Base-by-base conservation (phyloP, 2,888 invertebrate species). In the Macrophya alboannulata region DNA sequence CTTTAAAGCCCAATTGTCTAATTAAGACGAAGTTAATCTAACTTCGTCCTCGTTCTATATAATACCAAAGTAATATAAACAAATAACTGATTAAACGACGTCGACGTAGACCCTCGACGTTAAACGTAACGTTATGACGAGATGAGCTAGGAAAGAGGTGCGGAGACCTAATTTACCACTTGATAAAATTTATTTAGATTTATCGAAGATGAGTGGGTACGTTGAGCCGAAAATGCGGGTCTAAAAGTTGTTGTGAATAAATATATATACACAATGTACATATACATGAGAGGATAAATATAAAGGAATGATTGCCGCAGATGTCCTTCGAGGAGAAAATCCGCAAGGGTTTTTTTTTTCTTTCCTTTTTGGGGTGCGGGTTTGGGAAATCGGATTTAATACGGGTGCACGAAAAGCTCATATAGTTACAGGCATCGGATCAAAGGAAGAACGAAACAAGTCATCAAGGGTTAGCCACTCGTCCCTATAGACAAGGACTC, bases 111-210 rank as follows among this genome's bases (percentile, higher is more conserved):
- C 55, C 25, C 51, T 37, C 31, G 17, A 17, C 25, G 45, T 15
- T 21, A 74, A 74, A 83, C n/a, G 81, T 25, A 62, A 71, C 82
- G 55, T 84, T 51, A 25, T 74, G 74, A 45, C 43, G 82, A 86
- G 68, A 48, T 84, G 31, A 59, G 51, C 59, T n/a, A n/a, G n/a
- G 84, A 72, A 84, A 84, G 77, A 84, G 87, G 85, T 85, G 87
- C 88, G 86, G 85, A 86, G 90, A 91, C 1, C 90, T 90, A 90
- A 91, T 91, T 91, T 90, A 90, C 89, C 88, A 88, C 87, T 89
- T 88, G 88, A 86, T 87, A 89, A 88, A 91, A 91, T 91, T 91
- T 91, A 91, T 90, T 90, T 90, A 90, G 90, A 90, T 91, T 88
- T 88, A 86, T 87, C 86, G 85, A 86, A 6, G 55, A 55, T 21